Evolutionary conservation across 2,797 vertebrate genomes (phyloP), one percentile per base, ranked within the genome.

Genomic region (Hemitrygon akajei): DNA sequence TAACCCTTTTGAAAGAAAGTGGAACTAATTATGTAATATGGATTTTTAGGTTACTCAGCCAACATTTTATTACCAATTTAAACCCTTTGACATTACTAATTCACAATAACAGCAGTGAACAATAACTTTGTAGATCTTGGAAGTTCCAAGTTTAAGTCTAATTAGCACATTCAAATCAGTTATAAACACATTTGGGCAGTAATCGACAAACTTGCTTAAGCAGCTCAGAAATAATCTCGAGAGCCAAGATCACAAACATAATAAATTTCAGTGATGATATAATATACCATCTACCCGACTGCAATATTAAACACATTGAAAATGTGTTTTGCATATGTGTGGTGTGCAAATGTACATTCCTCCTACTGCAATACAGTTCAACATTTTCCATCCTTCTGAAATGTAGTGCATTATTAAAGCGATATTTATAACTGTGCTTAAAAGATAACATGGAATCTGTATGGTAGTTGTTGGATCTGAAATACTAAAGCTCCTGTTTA

Each of bases 11-110:
- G 14, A n/a, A n/a, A n/a, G 14, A 87, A n/a, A n/a, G 58, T 63
- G 58, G 18, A 87, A 63, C 58, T 87, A 87, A 63, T n/a, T n/a
- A 0, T n/a, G 58, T 87, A 63, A 63, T 60, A 58, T 34, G 6
- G 84, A 63, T 87, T 63, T 87, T 87, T 63, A 20, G 84, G 84
- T 34, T 87, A 87, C n/a, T 87, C 27, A 87, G 60, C 27, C 58
- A 87, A n/a, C 27, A 63, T 18, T 87, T 87, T 6, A 16, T 34
- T 87, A 7, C 47, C 12, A 63, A 63, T 63, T 87, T 60, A 87
- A 63, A 87, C 27, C 25, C 11, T n/a, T 87, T 63, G 2, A 2
- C 7, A 86, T 60, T 60, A 60, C 71, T 73, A 73, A 73, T 22
- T 73, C 56, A 18, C n/a, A 79, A 14, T 79, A 34, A 79, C 77